A percentile compares a stretch with the other conserved stretches of the same genome.
Evolutionary conservation across 2,113 vertebrate genomes (phyloP).

Genomic region (Hydrochoerus hydrochaeris): DNA sequence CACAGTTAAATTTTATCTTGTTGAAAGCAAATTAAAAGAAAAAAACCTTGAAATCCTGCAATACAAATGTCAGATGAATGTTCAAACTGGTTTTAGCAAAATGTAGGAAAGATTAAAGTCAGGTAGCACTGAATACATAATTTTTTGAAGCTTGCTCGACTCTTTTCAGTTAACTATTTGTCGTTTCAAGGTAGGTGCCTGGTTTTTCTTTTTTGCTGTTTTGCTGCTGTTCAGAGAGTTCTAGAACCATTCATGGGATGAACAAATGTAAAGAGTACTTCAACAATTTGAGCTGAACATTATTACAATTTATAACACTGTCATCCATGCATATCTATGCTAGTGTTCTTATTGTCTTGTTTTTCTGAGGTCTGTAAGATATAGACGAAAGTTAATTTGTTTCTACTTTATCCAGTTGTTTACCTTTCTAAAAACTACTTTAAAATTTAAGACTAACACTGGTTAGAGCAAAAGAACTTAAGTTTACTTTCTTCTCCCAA

Average conservation of each 20-base stretch:
- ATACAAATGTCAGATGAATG: neutral
- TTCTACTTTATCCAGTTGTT: neutral
- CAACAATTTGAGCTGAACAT: neutral
- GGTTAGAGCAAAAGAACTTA: constrained; percentile 1
- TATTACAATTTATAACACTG: neutral
- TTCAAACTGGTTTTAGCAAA: constrained; percentile 23
- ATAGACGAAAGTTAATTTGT: neutral
- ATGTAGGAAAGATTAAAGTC: neutral
- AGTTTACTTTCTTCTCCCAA: neutral
- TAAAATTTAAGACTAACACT: neutral
- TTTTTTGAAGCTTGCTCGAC: constrained; percentile 15
- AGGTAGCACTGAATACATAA: neutral
- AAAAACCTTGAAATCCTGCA: neutral
- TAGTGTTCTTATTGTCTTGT: neutral
- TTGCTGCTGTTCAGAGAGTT: neutral
- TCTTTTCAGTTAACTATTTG: neutral
- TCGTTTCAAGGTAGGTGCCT: neutral
- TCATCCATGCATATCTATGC: neutral
- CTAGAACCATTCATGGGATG: neutral
- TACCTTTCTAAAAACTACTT: neutral
- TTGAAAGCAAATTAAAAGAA: constrained; percentile 51
- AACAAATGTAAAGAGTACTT: neutral
- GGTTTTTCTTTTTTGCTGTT: neutral
- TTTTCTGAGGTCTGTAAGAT: neutral
- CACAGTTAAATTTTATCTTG: constrained; percentile 16